These are phyloP conservation scores for Oscheius sp. DNA, from an alignment of 2,888 invertebrate species.

Conservation along the genomic window DNA sequence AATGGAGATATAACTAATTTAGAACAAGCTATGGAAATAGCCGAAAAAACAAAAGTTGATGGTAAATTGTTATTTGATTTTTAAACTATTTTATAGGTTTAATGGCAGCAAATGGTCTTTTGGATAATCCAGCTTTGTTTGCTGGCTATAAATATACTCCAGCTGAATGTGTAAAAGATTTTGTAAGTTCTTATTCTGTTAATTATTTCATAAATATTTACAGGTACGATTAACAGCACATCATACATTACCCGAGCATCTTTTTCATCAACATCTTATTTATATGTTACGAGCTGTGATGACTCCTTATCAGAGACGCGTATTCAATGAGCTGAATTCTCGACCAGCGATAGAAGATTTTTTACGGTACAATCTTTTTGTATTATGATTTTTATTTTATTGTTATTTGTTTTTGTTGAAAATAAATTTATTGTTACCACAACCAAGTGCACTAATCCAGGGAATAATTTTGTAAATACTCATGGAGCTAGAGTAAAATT, in stretches of 20 bases:
- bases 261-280: constrained; percentile 94
- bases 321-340: constrained; percentile 59
- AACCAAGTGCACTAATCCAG: too few relatives aligned
- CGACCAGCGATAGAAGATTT: constrained; percentile 35
- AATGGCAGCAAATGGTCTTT: constrained; percentile 91
- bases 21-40: constrained; percentile 81
- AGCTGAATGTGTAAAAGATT: constrained; percentile 83
- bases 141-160: constrained; percentile 82
- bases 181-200: constrained; percentile 77
- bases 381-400: too few relatives aligned
- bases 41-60: constrained; percentile 79
- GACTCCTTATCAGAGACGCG: constrained; percentile 80
- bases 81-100: constrained; percentile 77
- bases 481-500: too few relatives aligned
- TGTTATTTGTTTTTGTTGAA: too few relatives aligned
- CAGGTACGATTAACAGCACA: constrained; percentile 74
- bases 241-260: constrained; percentile 83
- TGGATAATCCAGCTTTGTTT: constrained; percentile 91
- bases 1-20: constrained; percentile 89
- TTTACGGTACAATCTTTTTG: not conserved
- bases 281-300: constrained; percentile 91
- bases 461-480: too few relatives aligned
- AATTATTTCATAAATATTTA: too few relatives aligned
- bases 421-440: too few relatives aligned
- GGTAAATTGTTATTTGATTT: constrained; percentile 76